Evolutionary conservation across 2,113 vertebrate genomes (phyloP), one percentile per base, ranked within the genome.

Genomic region (Lichenostomus cassidix): DNA sequence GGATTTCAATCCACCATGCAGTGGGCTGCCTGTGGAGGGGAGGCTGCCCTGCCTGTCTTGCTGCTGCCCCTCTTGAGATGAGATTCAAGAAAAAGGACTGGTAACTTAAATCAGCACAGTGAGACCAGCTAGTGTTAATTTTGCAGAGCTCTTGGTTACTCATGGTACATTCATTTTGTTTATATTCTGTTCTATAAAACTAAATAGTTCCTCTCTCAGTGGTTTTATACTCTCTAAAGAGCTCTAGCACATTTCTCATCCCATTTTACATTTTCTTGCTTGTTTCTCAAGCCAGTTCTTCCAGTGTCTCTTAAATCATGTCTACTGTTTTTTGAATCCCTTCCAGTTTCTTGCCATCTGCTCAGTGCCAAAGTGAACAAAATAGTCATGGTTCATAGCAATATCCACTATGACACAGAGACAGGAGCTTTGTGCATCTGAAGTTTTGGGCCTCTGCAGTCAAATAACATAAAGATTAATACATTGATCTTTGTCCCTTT

Each of bases 261-360:
- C 41, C 12, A 10, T 93, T 93, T 85, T 68, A 64, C 44, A 39
- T 91, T 87, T 62, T 15, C 46, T 80, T 77, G 8, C 52, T 68
- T 78, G 52, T 56, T 92, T 85, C 89, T 92, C 62, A 85, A 88
- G 78, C 58, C 53, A 76, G 56, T 85, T 91, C 65, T 95, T 91
- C 69, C 55, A 88, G 18, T 39, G 39, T 76, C 79, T 92, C 75
- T 77, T 91, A 83, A 95, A 87, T 76, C 62, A 73, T 69, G 42
- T 86, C 83, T 90, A 24, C 68, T 31, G 44, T 35, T 93, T 31
- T 90, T 86, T 86, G 59, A 95, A 87, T n/a, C 42, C 15, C 56
- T 95, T 94, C 83, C 86, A 93, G 68, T 59, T 92, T 65, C 60
- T 93, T 81, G 56, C 80, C 73, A 89, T 89, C 64, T 77, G 47